These are phyloP conservation scores for Clitarchus hookeri DNA, from an alignment of 2,888 invertebrate genomes.

Conservation along the genomic window DNA sequence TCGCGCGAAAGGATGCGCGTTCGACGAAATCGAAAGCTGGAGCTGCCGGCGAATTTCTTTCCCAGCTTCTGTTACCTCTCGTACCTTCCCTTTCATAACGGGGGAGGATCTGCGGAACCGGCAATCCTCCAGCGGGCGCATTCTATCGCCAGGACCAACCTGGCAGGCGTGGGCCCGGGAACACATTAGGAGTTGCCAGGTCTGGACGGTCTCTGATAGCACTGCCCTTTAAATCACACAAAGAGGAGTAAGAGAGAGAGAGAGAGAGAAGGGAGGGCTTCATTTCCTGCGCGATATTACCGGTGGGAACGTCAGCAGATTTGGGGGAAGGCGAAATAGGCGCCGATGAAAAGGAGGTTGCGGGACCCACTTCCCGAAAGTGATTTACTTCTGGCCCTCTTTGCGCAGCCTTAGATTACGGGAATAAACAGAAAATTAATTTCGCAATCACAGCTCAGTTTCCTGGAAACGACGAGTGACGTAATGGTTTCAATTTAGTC, in stretches of 20 bases:
- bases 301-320: neutral
- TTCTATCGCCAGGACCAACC: too few relatives aligned
- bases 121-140: too few relatives aligned
- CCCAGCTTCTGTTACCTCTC: too few relatives aligned
- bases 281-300: neutral
- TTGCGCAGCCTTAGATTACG: neutral
- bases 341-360: neutral
- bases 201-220: neutral
- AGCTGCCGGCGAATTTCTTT: too few relatives aligned
- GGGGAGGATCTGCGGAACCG: too few relatives aligned
- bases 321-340: neutral
- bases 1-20: too few relatives aligned
- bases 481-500: too few relatives aligned
- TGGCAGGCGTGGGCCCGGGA: neutral
- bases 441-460: neutral
- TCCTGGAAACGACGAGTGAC: too few relatives aligned
- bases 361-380: neutral
- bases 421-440: neutral
- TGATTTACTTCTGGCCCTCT: neutral
- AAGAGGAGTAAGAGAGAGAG: neutral
- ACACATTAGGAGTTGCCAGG: neutral
- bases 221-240: constrained; percentile 8
- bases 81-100: too few relatives aligned
- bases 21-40: too few relatives aligned
- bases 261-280: neutral